These are phyloP conservation scores for Nephrotoma appendiculata DNA, from an alignment of 2,888 invertebrate species.

Conservation along the genomic window DNA sequence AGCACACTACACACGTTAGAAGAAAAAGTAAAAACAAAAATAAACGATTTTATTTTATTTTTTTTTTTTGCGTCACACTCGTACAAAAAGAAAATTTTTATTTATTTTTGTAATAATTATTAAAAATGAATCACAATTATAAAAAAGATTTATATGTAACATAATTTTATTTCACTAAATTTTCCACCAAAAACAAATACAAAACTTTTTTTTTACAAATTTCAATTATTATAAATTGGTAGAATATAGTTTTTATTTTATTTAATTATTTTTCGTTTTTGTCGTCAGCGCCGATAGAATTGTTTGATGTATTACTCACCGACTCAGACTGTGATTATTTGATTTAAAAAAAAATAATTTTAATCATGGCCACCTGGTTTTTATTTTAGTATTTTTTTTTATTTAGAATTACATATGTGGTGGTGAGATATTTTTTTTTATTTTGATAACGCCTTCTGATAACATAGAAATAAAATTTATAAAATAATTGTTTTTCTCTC, in stretches of 20 bases:
- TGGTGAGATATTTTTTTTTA: not conserved
- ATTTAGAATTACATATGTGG: not conserved
- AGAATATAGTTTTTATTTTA: not conserved
- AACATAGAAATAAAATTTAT: not conserved
- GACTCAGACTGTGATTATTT: slow-evolving; percentile 5
- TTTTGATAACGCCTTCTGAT: slow-evolving; percentile 5
- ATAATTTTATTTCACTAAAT: not conserved
- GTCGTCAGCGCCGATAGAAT: not conserved
- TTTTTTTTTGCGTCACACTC: not conserved
- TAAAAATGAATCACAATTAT: not conserved
- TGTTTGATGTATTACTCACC: slow-evolving; percentile 4
- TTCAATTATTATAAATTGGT: not conserved
- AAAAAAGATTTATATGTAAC: not conserved
- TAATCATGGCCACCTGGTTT: slow-evolving; percentile 11
- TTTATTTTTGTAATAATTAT: not conserved
- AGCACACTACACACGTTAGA: not conserved
- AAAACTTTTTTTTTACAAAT: not conserved
- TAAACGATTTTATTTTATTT: not conserved
- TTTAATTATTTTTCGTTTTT: not conserved
- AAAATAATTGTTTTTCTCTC: not conserved
- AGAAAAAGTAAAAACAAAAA: not conserved
- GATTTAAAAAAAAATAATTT: not conserved
- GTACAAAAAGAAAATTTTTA: not conserved
- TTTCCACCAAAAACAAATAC: not conserved
- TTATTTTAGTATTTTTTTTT: slow-evolving; percentile 2